Evolutionary conservation across 2,113 vertebrate species (phyloP).

Genomic region (Prionailurus viverrinus): DNA sequence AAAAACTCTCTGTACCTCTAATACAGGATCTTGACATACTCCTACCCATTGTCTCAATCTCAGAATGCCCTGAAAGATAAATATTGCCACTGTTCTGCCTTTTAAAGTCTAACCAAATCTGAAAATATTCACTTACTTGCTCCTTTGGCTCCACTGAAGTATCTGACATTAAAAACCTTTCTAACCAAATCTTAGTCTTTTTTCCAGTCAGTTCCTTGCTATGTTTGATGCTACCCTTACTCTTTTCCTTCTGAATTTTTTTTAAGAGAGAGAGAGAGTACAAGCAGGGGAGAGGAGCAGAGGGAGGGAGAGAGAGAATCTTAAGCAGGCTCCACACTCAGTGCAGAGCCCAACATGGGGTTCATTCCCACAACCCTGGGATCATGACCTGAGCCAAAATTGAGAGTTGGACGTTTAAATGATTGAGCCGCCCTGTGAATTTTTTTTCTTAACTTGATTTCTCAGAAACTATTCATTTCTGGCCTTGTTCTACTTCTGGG

Average conservation of each 20-base stretch:
- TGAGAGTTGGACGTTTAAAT: too few relatives aligned
- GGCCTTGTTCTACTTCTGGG: not conserved
- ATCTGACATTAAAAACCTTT: conserved; percentile 3
- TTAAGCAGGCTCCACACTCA: too few relatives aligned
- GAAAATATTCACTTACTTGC: conserved; percentile 16
- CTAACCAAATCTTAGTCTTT: not conserved
- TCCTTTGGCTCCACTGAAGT: not conserved
- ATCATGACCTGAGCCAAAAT: too few relatives aligned
- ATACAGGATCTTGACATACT: not conserved
- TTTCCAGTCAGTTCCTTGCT: not conserved
- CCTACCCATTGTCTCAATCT: not conserved
- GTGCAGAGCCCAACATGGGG: too few relatives aligned
- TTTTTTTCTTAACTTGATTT: conserved; percentile 1
- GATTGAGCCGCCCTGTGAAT: not conserved
- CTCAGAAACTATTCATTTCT: not conserved
- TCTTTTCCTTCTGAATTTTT: conserved; percentile 16
- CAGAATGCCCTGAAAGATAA: not conserved
- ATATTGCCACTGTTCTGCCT: not conserved
- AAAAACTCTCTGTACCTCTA: not conserved
- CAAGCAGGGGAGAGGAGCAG: too few relatives aligned
- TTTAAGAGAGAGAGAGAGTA: not conserved
- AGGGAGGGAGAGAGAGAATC: too few relatives aligned
- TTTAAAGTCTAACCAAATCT: conserved; percentile 34
- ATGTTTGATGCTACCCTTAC: not conserved
- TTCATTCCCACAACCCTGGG: too few relatives aligned